A percentile compares a stretch with the other conserved stretches of the same genome.
phyloP scores from a whole-genome alignment of 2,113 vertebrate species.

The Melospiza georgiana region DNA sequence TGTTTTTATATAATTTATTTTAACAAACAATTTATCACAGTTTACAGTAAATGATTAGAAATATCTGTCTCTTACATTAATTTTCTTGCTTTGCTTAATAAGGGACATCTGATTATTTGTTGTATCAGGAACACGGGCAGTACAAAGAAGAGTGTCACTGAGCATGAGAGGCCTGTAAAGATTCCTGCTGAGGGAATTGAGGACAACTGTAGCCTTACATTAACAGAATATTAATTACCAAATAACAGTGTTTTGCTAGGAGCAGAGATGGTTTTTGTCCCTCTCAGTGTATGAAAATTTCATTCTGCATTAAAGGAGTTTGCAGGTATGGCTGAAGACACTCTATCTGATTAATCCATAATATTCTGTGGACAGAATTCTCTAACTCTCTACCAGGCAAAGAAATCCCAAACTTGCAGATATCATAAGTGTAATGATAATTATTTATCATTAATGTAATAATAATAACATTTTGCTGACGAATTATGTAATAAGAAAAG shows the following conservation, averaged over 20 bases:
- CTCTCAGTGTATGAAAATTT: not conserved
- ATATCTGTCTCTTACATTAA: not conserved
- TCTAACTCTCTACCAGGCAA: not conserved
- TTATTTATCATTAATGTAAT: not conserved
- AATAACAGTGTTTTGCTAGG: not conserved
- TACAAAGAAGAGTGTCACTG: not conserved
- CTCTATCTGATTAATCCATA: not conserved
- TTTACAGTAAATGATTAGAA: not conserved
- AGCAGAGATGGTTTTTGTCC: not conserved
- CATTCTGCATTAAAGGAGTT: not conserved
- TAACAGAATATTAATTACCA: not conserved
- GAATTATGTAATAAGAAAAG: not conserved
- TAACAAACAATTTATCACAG: not conserved
- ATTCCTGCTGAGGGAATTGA: not conserved
- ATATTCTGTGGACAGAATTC: not conserved
- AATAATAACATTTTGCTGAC: not conserved
- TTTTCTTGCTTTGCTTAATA: not conserved
- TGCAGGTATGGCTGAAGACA: not conserved
- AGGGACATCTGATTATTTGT: slow-evolving; percentile 14
- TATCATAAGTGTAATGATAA: not conserved
- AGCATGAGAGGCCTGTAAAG: not conserved
- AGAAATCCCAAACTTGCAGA: not conserved
- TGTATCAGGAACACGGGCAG: slow-evolving; percentile 14
- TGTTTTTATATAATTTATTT: not conserved
- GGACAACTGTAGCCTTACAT: not conserved